Evolutionary conservation across 2,113 vertebrate genomes (phyloP).

Genomic region (Neolamprologus ventralis): DNA sequence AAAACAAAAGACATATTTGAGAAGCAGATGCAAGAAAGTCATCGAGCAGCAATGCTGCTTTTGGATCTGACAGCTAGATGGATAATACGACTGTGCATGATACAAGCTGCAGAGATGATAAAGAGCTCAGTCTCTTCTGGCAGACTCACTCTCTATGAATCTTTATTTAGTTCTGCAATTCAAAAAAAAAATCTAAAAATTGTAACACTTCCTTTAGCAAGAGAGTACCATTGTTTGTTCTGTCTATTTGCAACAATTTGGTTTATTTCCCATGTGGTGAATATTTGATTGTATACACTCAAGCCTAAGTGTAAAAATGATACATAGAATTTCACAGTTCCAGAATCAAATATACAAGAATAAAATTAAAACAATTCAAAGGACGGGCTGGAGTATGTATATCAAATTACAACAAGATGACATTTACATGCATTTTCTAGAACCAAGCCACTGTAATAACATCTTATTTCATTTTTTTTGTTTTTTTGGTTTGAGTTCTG

Average conservation of each 20-base stretch:
- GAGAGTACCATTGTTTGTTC: background rate
- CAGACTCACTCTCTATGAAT: background rate
- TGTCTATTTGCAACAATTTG: background rate
- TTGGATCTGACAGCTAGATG: background rate
- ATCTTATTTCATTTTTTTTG: background rate
- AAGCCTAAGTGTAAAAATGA: background rate
- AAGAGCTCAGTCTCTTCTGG: background rate
- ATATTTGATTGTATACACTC: background rate
- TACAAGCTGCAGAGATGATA: background rate
- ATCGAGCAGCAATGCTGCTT: background rate
- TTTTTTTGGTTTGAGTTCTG: background rate
- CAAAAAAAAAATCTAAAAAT: background rate
- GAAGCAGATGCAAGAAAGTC: background rate
- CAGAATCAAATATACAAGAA: background rate
- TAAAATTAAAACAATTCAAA: background rate
- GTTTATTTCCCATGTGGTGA: background rate
- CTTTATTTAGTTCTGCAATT: background rate
- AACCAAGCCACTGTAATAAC: background rate
- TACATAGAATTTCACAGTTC: background rate
- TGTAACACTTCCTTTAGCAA: background rate
- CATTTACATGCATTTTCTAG: background rate
- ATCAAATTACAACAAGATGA: background rate
- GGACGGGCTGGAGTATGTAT: background rate
- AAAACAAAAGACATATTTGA: background rate
- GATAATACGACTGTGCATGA: background rate